Evolutionary conservation across 2,888 invertebrate genomes (phyloP).

Genomic region (Netelia fuscicornis): DNA sequence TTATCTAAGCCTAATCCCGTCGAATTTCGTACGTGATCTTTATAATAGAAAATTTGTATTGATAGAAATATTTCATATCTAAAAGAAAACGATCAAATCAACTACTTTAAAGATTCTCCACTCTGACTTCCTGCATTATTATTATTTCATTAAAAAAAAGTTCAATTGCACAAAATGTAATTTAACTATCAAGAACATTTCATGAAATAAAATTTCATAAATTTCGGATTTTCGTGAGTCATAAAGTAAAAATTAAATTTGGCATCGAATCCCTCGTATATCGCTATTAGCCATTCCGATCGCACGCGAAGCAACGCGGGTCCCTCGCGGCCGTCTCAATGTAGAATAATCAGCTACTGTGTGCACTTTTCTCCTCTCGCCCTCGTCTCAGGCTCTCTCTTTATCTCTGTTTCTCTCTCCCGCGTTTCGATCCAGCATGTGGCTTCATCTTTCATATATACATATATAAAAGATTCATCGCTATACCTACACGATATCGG

Average conservation of each 20-base stretch:
- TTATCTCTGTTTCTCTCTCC: constrained; percentile 23
- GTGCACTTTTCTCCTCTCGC: constrained; percentile 51
- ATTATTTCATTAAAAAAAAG: no score
- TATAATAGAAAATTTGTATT: no score
- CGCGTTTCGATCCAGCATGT: constrained; percentile 44
- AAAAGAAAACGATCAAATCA: no score
- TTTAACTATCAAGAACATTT: no score
- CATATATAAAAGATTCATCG: constrained; percentile 27
- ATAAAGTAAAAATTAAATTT: neutral
- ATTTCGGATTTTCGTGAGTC: no score
- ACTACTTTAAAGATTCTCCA: no score
- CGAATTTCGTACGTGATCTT: neutral
- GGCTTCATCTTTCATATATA: constrained; percentile 34
- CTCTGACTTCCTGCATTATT: no score
- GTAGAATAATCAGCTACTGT: constrained; percentile 80
- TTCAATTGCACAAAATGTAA: no score
- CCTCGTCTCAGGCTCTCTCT: constrained; percentile 37
- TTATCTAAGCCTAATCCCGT: neutral
- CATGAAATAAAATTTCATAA: no score
- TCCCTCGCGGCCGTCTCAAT: constrained; percentile 68
- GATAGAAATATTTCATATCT: no score
- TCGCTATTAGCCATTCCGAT: constrained; percentile 63
- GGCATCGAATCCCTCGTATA: constrained; percentile 23
- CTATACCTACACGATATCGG: constrained; percentile 35
- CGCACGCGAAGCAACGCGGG: constrained; percentile 53